A percentile compares a stretch with the other conserved stretches of the same genome.
Evolutionary conservation across 1,140 invertebrate genomes (phyloP).

Genomic region (Drosophila nigrodunni): DNA sequence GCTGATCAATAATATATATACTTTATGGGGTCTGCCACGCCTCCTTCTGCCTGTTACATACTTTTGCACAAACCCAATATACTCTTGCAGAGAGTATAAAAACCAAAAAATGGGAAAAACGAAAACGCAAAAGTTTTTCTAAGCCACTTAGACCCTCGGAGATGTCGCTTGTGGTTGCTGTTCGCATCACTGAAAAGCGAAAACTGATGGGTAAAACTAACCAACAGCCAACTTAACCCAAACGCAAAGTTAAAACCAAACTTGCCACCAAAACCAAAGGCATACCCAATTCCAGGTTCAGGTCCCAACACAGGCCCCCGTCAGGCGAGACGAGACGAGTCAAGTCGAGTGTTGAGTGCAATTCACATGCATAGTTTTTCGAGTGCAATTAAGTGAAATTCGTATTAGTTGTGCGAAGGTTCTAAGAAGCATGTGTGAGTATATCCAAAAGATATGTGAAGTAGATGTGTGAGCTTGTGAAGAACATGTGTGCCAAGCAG

Average conservation of each 20-base stretch:
- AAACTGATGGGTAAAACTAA: conserved; percentile 37
- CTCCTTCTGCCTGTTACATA: too few relatives aligned
- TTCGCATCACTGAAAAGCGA: conserved; percentile 53
- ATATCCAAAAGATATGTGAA: conserved; percentile 4
- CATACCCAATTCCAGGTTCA: neutral
- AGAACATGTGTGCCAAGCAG: conserved; percentile 55
- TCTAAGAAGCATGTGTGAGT: neutral
- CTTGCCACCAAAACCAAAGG: conserved; percentile 10
- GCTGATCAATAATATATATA: too few relatives aligned
- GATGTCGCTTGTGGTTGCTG: conserved; percentile 59
- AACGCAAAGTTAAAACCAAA: conserved; percentile 1
- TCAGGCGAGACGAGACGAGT: conserved; percentile 58
- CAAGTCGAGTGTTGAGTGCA: conserved; percentile 52
- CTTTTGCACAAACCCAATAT: too few relatives aligned
- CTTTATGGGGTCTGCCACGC: too few relatives aligned
- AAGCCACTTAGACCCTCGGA: conserved; percentile 46
- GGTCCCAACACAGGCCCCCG: conserved; percentile 14
- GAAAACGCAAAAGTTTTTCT: conserved; percentile 50
- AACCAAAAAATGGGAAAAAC: conserved; percentile 8
- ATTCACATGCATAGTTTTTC: conserved; percentile 79
- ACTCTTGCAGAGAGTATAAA: too few relatives aligned
- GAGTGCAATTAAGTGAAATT: conserved; percentile 81
- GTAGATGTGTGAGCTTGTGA: conserved; percentile 1
- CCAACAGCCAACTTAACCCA: neutral
- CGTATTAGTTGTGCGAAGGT: conserved; percentile 66